Percentiles rank a stretch among this genome's conserved stretches.
These are phyloP conservation scores for Tachysurus vachellii DNA, from an alignment of 2,113 vertebrate genomes.

Conservation along the genomic window DNA sequence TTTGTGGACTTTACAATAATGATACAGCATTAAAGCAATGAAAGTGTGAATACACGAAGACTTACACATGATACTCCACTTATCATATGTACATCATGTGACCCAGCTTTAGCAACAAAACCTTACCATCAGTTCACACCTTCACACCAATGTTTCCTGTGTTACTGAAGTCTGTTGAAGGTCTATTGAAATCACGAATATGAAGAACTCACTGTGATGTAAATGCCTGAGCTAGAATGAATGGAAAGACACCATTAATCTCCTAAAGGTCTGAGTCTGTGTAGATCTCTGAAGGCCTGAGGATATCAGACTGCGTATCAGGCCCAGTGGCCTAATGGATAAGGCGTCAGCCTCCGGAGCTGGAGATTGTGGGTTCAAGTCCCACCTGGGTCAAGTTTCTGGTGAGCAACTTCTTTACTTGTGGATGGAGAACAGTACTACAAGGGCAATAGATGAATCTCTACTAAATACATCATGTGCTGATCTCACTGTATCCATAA, in stretches of 20 bases:
- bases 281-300: neutral
- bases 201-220: neutral
- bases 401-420: too few relatives aligned
- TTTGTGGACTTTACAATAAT: too few relatives aligned
- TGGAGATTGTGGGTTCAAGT: constrained; percentile 80
- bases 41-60: too few relatives aligned
- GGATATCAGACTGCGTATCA: too few relatives aligned
- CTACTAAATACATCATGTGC: too few relatives aligned
- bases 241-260: neutral
- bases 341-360: constrained; percentile 86
- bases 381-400: neutral
- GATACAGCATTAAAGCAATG: too few relatives aligned
- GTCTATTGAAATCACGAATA: too few relatives aligned
- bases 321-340: too few relatives aligned
- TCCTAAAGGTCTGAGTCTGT: neutral
- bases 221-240: neutral
- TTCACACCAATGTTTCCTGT: neutral
- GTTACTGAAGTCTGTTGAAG: neutral
- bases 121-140: neutral
- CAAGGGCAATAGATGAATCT: too few relatives aligned
- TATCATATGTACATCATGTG: neutral
- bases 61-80: too few relatives aligned
- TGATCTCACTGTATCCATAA: too few relatives aligned
- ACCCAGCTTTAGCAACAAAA: neutral
- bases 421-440: too few relatives aligned